A percentile compares a stretch with the other conserved stretches of the same genome.
phyloP scores from a whole-genome alignment of 2,888 invertebrate genomes.

The Macrosiphum euphorbiae region DNA sequence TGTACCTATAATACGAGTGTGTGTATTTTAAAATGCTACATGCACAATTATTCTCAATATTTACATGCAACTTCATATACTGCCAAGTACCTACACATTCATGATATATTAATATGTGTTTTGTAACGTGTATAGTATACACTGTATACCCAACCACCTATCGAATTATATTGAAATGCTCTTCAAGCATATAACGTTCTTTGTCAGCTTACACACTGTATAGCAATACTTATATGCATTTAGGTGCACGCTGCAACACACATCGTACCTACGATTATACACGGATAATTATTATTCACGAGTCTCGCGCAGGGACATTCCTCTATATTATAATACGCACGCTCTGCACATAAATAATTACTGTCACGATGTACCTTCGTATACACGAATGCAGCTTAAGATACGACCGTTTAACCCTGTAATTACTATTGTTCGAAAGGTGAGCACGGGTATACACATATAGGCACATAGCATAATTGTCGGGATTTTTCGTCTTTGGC shows the following conservation, averaged over 20 bases:
- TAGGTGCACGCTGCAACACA: background rate
- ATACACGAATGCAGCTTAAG: background rate
- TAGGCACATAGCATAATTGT: background rate
- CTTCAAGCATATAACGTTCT: background rate
- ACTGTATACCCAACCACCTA: background rate
- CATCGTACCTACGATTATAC: background rate
- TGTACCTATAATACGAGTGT: background rate
- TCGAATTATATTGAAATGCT: background rate
- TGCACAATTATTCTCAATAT: background rate
- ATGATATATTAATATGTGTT: background rate
- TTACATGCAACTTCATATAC: background rate
- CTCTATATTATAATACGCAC: background rate
- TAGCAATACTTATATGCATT: background rate
- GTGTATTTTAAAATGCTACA: background rate
- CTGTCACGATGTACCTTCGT: background rate
- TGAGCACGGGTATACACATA: background rate
- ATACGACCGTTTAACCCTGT: background rate
- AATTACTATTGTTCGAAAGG: conserved; percentile 38
- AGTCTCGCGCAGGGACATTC: background rate
- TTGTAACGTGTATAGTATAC: background rate
- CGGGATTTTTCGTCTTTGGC: background rate
- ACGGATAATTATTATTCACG: conserved; percentile 23
- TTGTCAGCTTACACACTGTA: background rate
- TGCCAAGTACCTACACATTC: background rate
- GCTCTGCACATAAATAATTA: conserved; percentile 26